Conservation (phyloP, 2,888 invertebrate genomes). For the Nasonovia ribisnigri region DNA sequence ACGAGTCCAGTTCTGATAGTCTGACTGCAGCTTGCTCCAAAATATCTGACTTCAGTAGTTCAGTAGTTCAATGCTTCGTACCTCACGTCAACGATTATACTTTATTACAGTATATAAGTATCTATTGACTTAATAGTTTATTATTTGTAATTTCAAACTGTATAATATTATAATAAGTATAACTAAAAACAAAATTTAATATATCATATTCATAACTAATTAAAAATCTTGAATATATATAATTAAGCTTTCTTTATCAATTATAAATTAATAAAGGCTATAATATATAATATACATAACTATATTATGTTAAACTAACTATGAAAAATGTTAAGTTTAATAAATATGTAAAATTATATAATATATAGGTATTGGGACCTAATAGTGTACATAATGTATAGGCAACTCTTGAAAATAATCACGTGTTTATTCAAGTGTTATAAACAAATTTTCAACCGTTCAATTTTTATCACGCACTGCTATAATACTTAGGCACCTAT, state of each 20-base stretch:
- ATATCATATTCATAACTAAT: not conserved
- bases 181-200: not conserved
- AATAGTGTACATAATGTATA: not conserved
- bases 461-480: constrained; percentile 18
- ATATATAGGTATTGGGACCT: not conserved
- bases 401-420: constrained; percentile 34
- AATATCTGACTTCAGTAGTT: not conserved
- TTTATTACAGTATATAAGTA: too few relatives aligned
- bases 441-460: constrained; percentile 53
- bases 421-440: constrained; percentile 60
- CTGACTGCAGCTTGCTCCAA: not conserved
- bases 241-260: not conserved
- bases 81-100: not conserved
- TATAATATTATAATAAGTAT: not conserved
- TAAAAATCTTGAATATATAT: not conserved
- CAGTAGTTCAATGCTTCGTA: not conserved
- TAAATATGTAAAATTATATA: not conserved
- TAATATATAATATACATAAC: too few relatives aligned
- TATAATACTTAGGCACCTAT: not conserved
- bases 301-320: not conserved
- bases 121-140: not conserved
- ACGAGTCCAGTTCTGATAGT: not conserved
- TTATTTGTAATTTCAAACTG: not conserved
- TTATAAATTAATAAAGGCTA: not conserved
- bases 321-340: not conserved